phyloP scores from a whole-genome alignment of 2,797 vertebrate species.

The Agapornis canus region DNA sequence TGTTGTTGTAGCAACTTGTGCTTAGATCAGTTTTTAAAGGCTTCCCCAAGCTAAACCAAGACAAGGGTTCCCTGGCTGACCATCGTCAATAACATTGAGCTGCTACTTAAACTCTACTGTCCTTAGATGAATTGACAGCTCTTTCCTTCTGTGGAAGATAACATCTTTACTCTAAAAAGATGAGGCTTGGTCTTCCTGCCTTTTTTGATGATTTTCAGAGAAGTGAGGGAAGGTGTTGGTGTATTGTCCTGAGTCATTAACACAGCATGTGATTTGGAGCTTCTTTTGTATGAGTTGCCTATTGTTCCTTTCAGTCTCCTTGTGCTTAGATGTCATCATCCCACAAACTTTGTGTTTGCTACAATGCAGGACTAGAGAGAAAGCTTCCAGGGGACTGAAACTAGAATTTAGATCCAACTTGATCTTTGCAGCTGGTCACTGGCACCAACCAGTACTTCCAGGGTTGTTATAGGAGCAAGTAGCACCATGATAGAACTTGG shows the following conservation, averaged over 20 bases:
- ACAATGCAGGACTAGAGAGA: background rate
- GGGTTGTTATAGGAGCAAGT: background rate
- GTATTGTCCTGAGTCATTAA: background rate
- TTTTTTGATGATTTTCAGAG: background rate
- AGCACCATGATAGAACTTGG: background rate
- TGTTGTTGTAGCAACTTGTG: background rate
- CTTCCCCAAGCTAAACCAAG: constrained; percentile 1
- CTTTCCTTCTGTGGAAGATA: background rate
- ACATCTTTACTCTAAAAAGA: background rate
- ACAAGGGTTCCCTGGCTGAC: background rate
- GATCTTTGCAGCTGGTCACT: background rate
- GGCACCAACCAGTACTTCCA: background rate
- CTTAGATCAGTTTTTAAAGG: background rate
- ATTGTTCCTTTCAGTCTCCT: background rate
- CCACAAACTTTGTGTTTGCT: background rate
- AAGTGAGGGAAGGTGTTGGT: background rate
- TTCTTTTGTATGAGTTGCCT: background rate
- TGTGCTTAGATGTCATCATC: background rate
- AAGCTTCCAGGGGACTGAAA: background rate
- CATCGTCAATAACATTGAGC: background rate
- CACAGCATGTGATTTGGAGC: background rate
- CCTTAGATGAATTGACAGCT: background rate
- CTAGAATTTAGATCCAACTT: background rate
- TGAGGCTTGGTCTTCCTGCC: background rate
- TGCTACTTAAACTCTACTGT: background rate